Percentiles rank a stretch among this genome's conserved stretches.
Conservation (phyloP, 2,113 vertebrate species). For the Apistogramma diplotaenia region DNA sequence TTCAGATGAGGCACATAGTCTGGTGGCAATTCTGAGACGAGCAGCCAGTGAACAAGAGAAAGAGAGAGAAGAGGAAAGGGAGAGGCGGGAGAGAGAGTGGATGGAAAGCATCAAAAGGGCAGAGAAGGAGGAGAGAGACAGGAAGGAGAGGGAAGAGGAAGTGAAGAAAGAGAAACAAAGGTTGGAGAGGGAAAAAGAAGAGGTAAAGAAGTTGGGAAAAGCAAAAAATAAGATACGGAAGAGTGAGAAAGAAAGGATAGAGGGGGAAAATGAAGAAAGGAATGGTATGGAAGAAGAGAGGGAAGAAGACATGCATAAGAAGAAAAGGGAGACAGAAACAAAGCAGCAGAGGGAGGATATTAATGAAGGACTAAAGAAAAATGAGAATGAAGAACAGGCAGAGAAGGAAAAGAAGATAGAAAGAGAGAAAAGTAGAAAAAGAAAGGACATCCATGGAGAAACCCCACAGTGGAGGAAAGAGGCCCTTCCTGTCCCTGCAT, state of each 20-base stretch:
- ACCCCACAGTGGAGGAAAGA: neutral
- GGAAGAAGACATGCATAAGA: neutral
- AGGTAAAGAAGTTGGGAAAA: neutral
- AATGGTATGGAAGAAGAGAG: neutral
- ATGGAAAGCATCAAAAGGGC: neutral
- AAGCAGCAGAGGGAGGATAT: neutral
- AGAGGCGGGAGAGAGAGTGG: neutral
- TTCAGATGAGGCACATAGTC: neutral
- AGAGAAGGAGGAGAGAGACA: neutral
- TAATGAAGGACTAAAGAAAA: neutral
- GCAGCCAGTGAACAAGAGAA: constrained; percentile 64
- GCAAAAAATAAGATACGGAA: neutral
- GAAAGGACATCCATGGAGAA: neutral
- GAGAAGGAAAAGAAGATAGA: neutral
- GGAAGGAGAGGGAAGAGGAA: neutral
- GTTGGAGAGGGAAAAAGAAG: neutral
- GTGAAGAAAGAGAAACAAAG: neutral
- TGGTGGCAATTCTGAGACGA: constrained; percentile 61
- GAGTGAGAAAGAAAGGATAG: neutral
- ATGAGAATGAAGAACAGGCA: neutral
- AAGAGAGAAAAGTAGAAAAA: neutral
- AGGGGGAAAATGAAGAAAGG: neutral
- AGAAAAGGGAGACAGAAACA: neutral
- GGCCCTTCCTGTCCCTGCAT: neutral
- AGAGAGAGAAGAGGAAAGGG: constrained; percentile 35